Conservation (phyloP, 1,140 invertebrate species). For the Macrotrachela quadricornifera region DNA sequence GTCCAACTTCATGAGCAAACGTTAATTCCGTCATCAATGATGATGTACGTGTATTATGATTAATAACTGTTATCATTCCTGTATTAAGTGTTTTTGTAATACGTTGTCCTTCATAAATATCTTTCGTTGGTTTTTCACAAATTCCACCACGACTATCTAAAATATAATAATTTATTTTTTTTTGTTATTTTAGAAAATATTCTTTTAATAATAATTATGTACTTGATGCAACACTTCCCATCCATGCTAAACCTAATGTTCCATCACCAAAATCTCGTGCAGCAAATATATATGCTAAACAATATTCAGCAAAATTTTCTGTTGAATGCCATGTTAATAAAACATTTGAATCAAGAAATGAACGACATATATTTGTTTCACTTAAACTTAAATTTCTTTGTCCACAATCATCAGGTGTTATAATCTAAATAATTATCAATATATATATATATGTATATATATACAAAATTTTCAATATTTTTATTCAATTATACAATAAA, state of each 20-base stretch:
- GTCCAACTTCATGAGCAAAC: slow-evolving; percentile 92
- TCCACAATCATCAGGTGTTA: neutral
- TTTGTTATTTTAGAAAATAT: no score
- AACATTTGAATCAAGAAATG: slow-evolving; percentile 96
- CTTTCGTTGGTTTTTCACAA: slow-evolving; percentile 60
- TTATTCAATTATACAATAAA: no score
- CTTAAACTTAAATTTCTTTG: neutral
- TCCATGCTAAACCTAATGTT: slow-evolving; percentile 90
- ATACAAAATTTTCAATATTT: neutral
- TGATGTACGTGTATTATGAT: slow-evolving; percentile 86
- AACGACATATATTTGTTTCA: slow-evolving; percentile 27
- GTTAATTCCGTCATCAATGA: slow-evolving; percentile 91
- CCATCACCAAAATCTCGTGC: slow-evolving; percentile 90
- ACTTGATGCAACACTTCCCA: slow-evolving; percentile 33
- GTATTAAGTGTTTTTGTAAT: slow-evolving; percentile 58
- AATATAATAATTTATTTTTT: slow-evolving; percentile 11
- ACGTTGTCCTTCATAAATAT: slow-evolving; percentile 12
- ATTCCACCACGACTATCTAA: slow-evolving; percentile 83
- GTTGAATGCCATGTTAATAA: slow-evolving; percentile 92
- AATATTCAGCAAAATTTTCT: slow-evolving; percentile 88
- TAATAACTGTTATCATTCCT: slow-evolving; percentile 95
- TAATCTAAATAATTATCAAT: neutral
- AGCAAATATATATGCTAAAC: slow-evolving; percentile 92
- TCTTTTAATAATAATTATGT: no score
- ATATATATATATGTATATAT: no score